Base-by-base conservation (phyloP, 2,113 vertebrate genomes). In the Lutjanus erythropterus region DNA sequence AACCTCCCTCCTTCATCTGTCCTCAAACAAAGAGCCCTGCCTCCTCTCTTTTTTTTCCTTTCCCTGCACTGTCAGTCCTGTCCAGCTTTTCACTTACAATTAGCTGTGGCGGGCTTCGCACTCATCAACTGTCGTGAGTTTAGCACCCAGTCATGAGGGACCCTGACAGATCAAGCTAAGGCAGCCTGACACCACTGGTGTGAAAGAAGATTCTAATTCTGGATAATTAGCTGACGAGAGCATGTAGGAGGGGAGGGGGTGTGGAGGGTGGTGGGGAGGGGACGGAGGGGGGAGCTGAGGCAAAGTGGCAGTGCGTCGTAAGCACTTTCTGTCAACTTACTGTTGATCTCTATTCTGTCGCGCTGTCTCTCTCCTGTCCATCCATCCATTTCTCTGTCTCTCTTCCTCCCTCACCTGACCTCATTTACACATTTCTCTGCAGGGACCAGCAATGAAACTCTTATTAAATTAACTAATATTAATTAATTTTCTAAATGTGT, bases 121-220 rank as follows among this genome's bases (percentile, higher is more conserved):
- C 94, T 94, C 93, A 81, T 95, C 94, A 94, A 88, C 90, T 93
- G 94, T 95, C 92, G 78, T 81, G 83, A 94, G 93, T 94, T 95
- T 95, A 95, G 92, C 95, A 94, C 94, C 94, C 94, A 92, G 91
- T 91, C 92, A 94, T 85, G 88, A 88, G 84, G 87, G 88, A 86
- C 84, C 68, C 65, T 88, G 91, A 94, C 94, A 93, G 90, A 93
- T 95, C 93, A 95, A 81, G 93, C 93, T 95, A 94, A 95, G 91
- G 92, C 91, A 67, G 79, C 83, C 86, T 95, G 94, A 94, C 95
- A 95, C 94, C 90, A 81, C 94, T 94, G 94, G 94, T 95, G 94
- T 95, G 94, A 95, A 95, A 92, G 94, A 92, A 94, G 94, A 95
- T 94, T 95, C 94, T 94, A 95, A 95, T 95, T 96, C 92, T 72